Percentiles rank a stretch among this genome's conserved stretches.
Evolutionary conservation across 2,113 vertebrate genomes (phyloP).

Genomic region (Butastur rufipennis): DNA sequence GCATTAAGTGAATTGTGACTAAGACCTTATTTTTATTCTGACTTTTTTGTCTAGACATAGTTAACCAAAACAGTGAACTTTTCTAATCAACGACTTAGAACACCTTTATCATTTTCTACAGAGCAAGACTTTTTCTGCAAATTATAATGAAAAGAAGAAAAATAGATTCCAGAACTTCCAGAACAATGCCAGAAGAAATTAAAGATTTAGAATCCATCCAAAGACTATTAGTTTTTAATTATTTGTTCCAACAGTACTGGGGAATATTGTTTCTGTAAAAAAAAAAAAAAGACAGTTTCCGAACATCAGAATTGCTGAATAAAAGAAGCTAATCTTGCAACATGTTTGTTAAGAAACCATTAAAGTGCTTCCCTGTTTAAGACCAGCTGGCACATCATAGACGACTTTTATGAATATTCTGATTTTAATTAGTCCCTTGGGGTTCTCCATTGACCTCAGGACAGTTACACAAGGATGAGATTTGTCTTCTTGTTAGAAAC

Average conservation of each 20-base stretch:
- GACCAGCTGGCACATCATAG: constrained; percentile 39
- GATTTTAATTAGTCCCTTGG: constrained; percentile 52
- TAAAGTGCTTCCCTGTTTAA: constrained; percentile 31
- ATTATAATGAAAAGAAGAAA: background rate
- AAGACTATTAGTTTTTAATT: background rate
- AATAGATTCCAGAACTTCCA: background rate
- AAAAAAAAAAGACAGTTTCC: background rate
- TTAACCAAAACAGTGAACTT: background rate
- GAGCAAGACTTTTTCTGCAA: background rate
- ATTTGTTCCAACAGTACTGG: background rate
- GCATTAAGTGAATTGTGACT: background rate
- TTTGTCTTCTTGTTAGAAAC: constrained; percentile 44
- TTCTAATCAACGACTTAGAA: background rate
- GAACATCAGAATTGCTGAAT: constrained; percentile 30
- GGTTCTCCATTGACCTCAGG: constrained; percentile 38
- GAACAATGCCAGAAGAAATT: background rate
- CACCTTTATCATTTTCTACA: background rate
- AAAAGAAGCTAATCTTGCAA: constrained; percentile 44
- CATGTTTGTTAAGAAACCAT: constrained; percentile 27
- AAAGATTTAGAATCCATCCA: background rate
- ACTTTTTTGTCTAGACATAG: background rate
- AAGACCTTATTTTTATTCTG: background rate
- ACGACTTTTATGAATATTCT: constrained; percentile 32
- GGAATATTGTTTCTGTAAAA: background rate
- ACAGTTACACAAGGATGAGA: constrained; percentile 45